Evolutionary conservation across 2,888 invertebrate genomes (phyloP), one percentile per base, ranked within the genome.

Genomic region (Eilema depressum): DNA sequence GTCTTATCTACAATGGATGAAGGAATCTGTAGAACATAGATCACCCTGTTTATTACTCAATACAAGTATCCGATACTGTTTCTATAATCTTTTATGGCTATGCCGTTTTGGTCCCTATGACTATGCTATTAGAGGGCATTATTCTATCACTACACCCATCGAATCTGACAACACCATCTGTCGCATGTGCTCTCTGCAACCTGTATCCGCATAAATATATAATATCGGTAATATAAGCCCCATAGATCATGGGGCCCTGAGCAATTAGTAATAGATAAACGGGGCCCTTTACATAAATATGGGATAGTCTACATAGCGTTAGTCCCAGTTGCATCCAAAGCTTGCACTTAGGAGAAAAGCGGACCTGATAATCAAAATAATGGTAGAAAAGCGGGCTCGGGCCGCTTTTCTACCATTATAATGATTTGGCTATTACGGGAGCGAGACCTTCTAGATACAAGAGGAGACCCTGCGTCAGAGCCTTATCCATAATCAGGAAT

Each of bases 141-240:
- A 53, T 53, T 53, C 53, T 10, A 53, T 53, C 53, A 0, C 53
- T n/a, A 53, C n/a, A 53, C 10, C n/a, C 10, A 53, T 53, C 20
- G 1, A n/a, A 53, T 53, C 53, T 53, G 53, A n/a, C 53, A n/a
- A 53, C n/a, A 53, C 20, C 53, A 53, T 53, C 53, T 53, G 53
- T 53, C 53, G 53, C 53, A 53, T 53, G 53, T 53, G 53, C n/a
- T n/a, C 53, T 20, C 53, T 53, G n/a, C 53, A 53, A n/a, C 53
- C 53, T 53, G 53, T 53, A 53, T 53, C 53, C 53, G n/a, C 53
- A 59, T 26, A 26, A 25, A 59, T 12, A 59, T 59, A 59, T 25
- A 23, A 56, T 59, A 59, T 59, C 23, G 53, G 3, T n/a, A 53
- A 5, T 25, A 57, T 7, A 23, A 12, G 1, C 10, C 3, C 26